phyloP scores from a whole-genome alignment of 1,140 invertebrate genomes.

The Sesamia nonagrioides region DNA sequence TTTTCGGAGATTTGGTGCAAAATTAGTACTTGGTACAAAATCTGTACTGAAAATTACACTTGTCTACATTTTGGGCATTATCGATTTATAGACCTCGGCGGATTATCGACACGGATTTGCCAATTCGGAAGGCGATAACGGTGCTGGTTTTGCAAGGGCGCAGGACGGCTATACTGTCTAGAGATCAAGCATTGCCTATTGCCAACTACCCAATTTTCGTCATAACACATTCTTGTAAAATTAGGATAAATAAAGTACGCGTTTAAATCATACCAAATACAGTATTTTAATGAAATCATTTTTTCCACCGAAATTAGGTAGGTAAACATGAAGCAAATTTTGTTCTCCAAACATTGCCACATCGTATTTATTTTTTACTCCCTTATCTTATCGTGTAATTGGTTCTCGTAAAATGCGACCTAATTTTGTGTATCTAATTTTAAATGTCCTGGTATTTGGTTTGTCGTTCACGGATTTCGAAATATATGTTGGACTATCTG shows the following conservation, averaged over 20 bases:
- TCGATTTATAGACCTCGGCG: too few relatives aligned
- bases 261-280: neutral
- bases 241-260: neutral
- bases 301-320: neutral
- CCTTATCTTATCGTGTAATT: conserved; percentile 16
- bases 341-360: neutral
- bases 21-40: too few relatives aligned
- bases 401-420: neutral
- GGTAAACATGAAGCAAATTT: neutral
- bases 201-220: neutral
- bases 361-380: conserved; percentile 18
- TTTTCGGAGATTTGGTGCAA: too few relatives aligned
- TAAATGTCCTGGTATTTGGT: neutral
- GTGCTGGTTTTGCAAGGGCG: too few relatives aligned
- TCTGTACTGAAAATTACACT: too few relatives aligned
- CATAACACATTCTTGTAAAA: neutral
- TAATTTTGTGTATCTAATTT: neutral
- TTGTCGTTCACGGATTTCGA: neutral
- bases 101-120: too few relatives aligned
- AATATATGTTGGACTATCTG: neutral
- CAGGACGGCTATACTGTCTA: too few relatives aligned
- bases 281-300: neutral
- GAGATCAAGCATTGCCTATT: too few relatives aligned
- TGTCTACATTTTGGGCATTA: too few relatives aligned
- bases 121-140: too few relatives aligned